Evolutionary conservation across 2,888 invertebrate genomes (phyloP).

Genomic region (Crematogaster levior): DNA sequence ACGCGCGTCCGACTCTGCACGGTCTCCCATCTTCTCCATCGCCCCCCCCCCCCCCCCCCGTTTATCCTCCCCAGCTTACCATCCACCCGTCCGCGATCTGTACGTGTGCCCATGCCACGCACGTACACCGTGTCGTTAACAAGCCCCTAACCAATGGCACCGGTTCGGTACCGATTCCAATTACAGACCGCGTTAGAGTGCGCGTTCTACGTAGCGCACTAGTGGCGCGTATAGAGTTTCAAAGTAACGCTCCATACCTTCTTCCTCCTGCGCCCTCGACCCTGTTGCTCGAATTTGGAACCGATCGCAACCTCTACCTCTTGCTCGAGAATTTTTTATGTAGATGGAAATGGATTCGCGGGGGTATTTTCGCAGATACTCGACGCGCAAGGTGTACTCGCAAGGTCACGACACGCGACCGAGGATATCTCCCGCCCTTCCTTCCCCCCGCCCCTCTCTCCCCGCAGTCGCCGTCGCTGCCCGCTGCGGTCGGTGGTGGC

Average conservation of each 20-base stretch:
- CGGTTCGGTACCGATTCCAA: conserved; percentile 73
- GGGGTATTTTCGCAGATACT: neutral
- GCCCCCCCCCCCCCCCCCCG: neutral
- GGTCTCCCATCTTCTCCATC: conserved; percentile 33
- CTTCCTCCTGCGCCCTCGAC: neutral
- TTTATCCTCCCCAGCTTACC: neutral
- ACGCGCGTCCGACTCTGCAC: conserved; percentile 18
- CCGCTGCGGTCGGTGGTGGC: conserved; percentile 77
- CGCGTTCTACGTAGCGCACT: conserved; percentile 58
- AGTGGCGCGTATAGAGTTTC: conserved; percentile 7
- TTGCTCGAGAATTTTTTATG: no score
- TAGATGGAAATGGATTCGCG: no score
- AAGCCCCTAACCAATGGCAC: conserved; percentile 74
- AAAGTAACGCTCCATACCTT: conserved; percentile 12
- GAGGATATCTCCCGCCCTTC: conserved; percentile 49
- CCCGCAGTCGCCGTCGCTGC: neutral
- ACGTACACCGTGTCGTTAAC: conserved; percentile 73
- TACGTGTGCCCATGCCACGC: conserved; percentile 69
- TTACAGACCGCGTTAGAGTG: conserved; percentile 71
- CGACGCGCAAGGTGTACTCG: conserved; percentile 54
- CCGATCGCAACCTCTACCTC: conserved; percentile 57
- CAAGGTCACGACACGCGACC: conserved; percentile 64
- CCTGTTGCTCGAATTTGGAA: conserved; percentile 14
- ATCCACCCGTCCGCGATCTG: conserved; percentile 42
- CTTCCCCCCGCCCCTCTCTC: neutral